Conservation (phyloP, 2,888 invertebrate genomes). For the Drosophila conformis region DNA sequence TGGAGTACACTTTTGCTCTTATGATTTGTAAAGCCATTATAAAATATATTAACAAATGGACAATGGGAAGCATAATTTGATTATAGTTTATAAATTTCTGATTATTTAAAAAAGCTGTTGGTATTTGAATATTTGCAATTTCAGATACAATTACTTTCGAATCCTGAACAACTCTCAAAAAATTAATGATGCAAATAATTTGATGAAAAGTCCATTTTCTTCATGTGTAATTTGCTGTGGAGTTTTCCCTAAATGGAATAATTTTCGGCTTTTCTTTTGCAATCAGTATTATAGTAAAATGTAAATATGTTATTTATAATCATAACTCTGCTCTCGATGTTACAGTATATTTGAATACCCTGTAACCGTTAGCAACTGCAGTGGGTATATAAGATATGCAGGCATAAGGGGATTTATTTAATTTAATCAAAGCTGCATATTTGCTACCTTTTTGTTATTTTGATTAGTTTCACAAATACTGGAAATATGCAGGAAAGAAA, state of each 20-base stretch:
- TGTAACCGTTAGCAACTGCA: not conserved
- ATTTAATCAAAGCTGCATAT: not conserved
- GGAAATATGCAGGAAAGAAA: not conserved
- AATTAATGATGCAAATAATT: not conserved
- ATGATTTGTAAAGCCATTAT: not conserved
- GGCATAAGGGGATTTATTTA: not conserved
- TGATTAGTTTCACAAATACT: not conserved
- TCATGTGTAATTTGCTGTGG: conserved; percentile 5
- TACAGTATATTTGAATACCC: conserved; percentile 1
- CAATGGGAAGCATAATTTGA: not conserved
- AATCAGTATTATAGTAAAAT: conserved; percentile 49
- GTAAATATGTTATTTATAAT: conserved; percentile 58
- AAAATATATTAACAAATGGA: not conserved
- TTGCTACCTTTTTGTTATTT: not conserved
- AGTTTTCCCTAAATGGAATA: conserved; percentile 15
- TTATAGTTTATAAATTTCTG: not conserved
- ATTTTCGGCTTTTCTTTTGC: conserved; percentile 22
- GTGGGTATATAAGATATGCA: not conserved
- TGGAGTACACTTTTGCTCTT: too few species aligned
- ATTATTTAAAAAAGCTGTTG: not conserved
- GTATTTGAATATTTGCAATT: not conserved
- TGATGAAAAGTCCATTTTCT: not conserved
- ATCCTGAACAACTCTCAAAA: not conserved
- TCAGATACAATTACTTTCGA: not conserved
- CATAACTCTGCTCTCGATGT: conserved; percentile 16